Conservation (phyloP, 30 jellyfish, hydroid and myxozoan genomes). For the Nemopilema nomurai region DNA sequence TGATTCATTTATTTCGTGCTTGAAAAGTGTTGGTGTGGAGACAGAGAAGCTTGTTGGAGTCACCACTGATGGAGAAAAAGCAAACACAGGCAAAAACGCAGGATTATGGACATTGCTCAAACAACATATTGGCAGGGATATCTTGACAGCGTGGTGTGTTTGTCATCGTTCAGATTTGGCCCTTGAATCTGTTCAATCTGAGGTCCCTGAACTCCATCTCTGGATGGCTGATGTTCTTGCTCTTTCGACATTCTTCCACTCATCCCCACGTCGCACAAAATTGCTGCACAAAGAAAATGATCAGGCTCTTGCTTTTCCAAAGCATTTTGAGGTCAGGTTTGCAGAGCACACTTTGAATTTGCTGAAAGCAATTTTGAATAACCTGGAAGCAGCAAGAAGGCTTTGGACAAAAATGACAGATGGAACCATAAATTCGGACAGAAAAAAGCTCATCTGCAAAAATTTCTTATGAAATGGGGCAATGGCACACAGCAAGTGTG, state of each 20-base stretch:
- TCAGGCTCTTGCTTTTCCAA: not conserved
- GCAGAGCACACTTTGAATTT: constrained; percentile 51
- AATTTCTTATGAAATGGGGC: constrained; percentile 2
- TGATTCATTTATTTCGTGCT: constrained; percentile 5
- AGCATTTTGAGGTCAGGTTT: constrained; percentile 8
- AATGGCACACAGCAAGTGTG: constrained; percentile 28
- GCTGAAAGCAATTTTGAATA: constrained; percentile 24
- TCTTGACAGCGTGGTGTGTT: constrained; percentile 49
- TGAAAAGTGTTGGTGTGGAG: constrained; percentile 13
- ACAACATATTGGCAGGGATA: constrained; percentile 37
- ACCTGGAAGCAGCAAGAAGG: constrained; percentile 44
- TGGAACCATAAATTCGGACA: constrained; percentile 5
- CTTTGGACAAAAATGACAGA: constrained; percentile 23
- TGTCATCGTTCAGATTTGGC: constrained; percentile 43
- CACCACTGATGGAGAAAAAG: constrained; percentile 50
- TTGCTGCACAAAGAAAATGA: not conserved
- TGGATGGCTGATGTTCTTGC: constrained; percentile 21
- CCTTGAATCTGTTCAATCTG: constrained; percentile 23
- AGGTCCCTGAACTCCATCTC: constrained; percentile 11
- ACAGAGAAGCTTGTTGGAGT: constrained; percentile 31
- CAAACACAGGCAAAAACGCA: constrained; percentile 13
- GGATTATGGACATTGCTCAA: constrained; percentile 34
- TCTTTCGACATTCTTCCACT: not conserved
- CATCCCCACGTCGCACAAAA: constrained; percentile 17
- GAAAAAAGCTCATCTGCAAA: constrained; percentile 1